Evolutionary conservation across 2,888 invertebrate genomes (phyloP), one percentile per base, ranked within the genome.

Genomic region (Gastrophysa polygoni): DNA sequence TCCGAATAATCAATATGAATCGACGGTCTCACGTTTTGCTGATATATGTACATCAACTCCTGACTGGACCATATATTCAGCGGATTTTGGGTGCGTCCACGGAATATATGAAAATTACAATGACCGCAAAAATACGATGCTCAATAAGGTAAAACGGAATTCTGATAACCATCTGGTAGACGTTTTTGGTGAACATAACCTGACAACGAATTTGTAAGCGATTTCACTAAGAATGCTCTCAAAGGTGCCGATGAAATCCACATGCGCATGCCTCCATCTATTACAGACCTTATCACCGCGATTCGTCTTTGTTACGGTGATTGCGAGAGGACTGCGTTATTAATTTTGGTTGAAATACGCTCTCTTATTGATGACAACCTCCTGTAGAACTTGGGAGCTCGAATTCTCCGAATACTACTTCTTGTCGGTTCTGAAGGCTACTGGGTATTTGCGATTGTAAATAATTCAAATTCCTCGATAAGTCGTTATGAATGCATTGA

Each of bases 321-420:
- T 77, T 77, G 71, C 73, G 68, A 71, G 71, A 65, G 69, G 71
- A 73, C 72, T 69, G 70, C 58, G 67, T 69, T 77, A 79, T 79
- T 79, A 79, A 78, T 80, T 75, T 77, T 74, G 76, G 80, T 78
- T 79, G 78, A 78, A 78, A 78, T 78, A 78, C 78, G 38, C 73
- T 70, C 66, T 69, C 68, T 73, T 75, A 70, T 72, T 73, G 72
- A 54, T 54, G 43, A 43, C 54, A 54, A 54, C 43, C 54, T 54
- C 43, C 54, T 43, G 52, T 21, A 43, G 52, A 54, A 54, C 38
- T 38, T 24, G 43, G 38, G 43, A 54, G 52, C 43, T 54, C 21
- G 54, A 43, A 54, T 54, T 43, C 54, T 14, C 43, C 43, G 43
- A 20, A 54, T 43, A 24, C 54, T 24, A 11, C 54, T 44, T 43